Base-by-base conservation (phyloP, 2,113 vertebrate species). In the Thunnus maccoyii region DNA sequence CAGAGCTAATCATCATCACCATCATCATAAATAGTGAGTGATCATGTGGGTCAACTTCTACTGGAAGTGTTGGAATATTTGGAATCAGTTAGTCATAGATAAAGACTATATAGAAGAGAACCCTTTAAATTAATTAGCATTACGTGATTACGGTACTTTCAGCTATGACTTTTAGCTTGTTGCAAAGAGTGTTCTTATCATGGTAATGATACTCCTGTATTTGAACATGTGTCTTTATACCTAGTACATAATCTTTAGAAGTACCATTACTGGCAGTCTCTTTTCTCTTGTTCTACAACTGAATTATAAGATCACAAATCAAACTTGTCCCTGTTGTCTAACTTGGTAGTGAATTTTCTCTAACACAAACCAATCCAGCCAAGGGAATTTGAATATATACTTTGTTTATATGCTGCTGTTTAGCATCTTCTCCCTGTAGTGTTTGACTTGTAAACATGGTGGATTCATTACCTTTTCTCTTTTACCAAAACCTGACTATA, bases 1-100 rank as follows among this genome's bases (percentile, higher is more conserved):
- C 65, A 79, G 3, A 73, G 61, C 54, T 71, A 76, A 86, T 67
- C 64, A 48, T 54, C 18, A 13, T 68, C 27, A 41, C 36, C 36
- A 41, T 20, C 55, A 81, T 68, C 22, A 56, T 48, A 13, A 66
- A 66, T 66, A 15, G 22, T 32, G 25, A 76, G 32, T 25, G 9
- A 55, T 72, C 18, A 74, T 78, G 46, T 78, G 75, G 48, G 7
- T n/a, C 47, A 3, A 60, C 55, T 32, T 41, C 36, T 10, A 16
- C 54, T 48, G 2, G 2, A 50, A 13, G 5, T 25, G 14, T 15
- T 57, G 4, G 18, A 67, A 41, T 67, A 50, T 18, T n/a, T 41
- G 25, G 10, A 58, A 25, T 67, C 0, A 62, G 0, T 72, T 64
- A 57, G 20, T 79, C 27, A 27, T 14, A 6, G 11, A 58, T 12